phyloP scores from a whole-genome alignment of 1,140 invertebrate species.

The Coenobita brevimanus region DNA sequence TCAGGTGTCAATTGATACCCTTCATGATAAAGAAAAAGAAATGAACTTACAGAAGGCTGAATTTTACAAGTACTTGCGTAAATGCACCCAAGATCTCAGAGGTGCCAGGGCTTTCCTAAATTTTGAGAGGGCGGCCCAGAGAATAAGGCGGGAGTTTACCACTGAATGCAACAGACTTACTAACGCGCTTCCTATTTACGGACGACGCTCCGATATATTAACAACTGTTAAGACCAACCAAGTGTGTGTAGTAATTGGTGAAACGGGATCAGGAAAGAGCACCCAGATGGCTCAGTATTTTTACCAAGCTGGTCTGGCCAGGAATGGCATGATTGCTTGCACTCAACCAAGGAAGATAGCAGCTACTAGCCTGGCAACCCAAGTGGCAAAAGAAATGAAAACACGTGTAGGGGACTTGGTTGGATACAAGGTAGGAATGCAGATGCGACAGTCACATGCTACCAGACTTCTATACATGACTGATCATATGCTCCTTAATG shows the following conservation, averaged over 20 bases:
- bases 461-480: constrained; percentile 27
- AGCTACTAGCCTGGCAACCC: constrained; percentile 14
- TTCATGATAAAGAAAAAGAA: constrained; percentile 26
- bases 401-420: constrained; percentile 3
- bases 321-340: constrained; percentile 12
- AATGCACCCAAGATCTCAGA: neutral
- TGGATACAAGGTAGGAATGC: constrained; percentile 28
- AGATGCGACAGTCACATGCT: neutral
- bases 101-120: neutral
- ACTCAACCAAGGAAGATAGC: constrained; percentile 43
- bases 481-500: constrained; percentile 37
- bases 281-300: constrained; percentile 91
- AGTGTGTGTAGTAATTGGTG: constrained; percentile 83
- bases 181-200: constrained; percentile 35
- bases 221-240: constrained; percentile 14
- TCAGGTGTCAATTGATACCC: neutral
- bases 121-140: constrained; percentile 8
- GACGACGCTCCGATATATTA: constrained; percentile 23
- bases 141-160: neutral
- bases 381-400: constrained; percentile 21
- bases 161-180: constrained; percentile 24
- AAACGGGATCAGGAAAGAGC: constrained; percentile 92
- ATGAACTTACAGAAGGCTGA: constrained; percentile 12
- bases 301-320: constrained; percentile 76
- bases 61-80: neutral